These are phyloP conservation scores for Xylocampa areola DNA, from an alignment of 2,888 invertebrate genomes.

Conservation along the genomic window DNA sequence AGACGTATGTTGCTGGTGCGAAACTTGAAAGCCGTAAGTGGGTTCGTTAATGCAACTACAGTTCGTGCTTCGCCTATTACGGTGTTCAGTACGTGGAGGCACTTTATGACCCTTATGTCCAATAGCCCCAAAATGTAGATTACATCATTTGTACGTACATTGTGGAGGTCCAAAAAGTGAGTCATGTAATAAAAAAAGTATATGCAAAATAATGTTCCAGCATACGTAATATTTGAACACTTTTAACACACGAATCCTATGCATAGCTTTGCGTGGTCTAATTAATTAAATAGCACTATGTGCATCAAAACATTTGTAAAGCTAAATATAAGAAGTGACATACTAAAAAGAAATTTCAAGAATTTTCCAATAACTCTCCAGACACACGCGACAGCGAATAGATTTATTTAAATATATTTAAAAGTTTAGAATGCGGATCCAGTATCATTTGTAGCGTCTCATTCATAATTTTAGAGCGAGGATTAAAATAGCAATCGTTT, in stretches of 20 bases:
- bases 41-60: constrained; percentile 71
- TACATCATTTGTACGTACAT: constrained; percentile 71
- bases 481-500: constrained; percentile 77
- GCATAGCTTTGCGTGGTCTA: constrained; percentile 25
- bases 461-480: constrained; percentile 79
- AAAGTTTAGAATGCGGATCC: constrained; percentile 63
- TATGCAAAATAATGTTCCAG: constrained; percentile 48
- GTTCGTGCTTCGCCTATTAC: constrained; percentile 83
- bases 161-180: constrained; percentile 65
- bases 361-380: constrained; percentile 45
- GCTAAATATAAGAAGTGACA: constrained; percentile 24
- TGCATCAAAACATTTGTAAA: constrained; percentile 1
- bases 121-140: constrained; percentile 75
- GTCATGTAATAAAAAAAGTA: constrained; percentile 64
- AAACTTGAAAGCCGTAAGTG: constrained; percentile 75
- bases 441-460: constrained; percentile 71
- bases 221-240: constrained; percentile 24
- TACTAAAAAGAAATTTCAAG: constrained; percentile 30
- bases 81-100: constrained; percentile 69
- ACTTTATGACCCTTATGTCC: constrained; percentile 72
- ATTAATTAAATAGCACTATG: constrained; percentile 22
- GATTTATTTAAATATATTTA: constrained; percentile 62
- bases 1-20: constrained; percentile 58
- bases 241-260: constrained; percentile 18
- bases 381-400: constrained; percentile 45